phyloP scores from a whole-genome alignment of 2,888 invertebrate genomes.

The Halictus ligatus region DNA sequence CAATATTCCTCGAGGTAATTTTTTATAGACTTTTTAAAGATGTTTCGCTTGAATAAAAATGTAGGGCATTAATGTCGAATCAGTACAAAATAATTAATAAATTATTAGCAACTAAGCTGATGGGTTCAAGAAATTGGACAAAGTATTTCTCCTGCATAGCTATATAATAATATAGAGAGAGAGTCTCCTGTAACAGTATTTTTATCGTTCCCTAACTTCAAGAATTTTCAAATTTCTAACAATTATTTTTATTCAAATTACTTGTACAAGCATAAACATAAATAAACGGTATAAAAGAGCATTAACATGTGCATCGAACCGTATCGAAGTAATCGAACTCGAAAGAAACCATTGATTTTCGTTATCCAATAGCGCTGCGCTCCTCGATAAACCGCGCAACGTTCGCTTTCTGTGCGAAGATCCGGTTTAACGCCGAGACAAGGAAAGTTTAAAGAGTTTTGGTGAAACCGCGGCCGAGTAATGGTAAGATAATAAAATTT shows the following conservation, averaged over 20 bases:
- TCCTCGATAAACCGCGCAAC: slow-evolving; percentile 4
- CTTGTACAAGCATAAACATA: not conserved
- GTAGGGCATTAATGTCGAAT: no score
- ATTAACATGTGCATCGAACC: not conserved
- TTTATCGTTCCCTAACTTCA: not conserved
- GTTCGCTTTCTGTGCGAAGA: not conserved
- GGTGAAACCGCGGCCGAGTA: not conserved
- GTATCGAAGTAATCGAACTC: not conserved
- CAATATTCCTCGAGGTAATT: no score
- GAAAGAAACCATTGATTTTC: not conserved
- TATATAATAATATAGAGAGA: no score
- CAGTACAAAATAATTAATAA: no score
- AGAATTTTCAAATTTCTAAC: not conserved
- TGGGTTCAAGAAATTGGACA: no score
- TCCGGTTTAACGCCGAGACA: not conserved
- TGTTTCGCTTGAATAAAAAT: no score
- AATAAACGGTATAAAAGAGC: not conserved
- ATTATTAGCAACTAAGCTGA: no score
- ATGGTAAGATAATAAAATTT: slow-evolving; percentile 27
- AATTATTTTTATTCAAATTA: not conserved
- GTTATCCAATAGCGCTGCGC: not conserved
- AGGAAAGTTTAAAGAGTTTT: not conserved
- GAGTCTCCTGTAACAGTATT: no score
- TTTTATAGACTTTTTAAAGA: no score
- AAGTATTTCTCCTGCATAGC: no score